Evolutionary conservation across 1,140 invertebrate genomes (phyloP).

Genomic region (Pollicipes pollicipes): DNA sequence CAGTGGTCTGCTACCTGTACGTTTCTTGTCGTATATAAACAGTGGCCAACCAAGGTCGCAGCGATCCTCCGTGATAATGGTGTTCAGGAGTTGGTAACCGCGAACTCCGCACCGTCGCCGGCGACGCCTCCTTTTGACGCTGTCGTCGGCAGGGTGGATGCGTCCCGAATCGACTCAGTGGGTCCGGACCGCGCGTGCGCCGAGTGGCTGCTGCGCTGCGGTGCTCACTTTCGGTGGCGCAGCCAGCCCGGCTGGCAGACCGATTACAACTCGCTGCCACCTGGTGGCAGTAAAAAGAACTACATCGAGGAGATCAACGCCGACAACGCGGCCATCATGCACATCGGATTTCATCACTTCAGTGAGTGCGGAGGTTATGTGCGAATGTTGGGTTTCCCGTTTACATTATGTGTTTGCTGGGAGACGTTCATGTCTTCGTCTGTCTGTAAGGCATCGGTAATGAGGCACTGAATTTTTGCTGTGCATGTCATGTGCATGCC

Average conservation of each 20-base stretch:
- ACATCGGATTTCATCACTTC: constrained; percentile 58
- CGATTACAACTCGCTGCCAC: constrained; percentile 28
- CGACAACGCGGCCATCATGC: constrained; percentile 51
- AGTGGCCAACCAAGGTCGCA: too few relatives aligned
- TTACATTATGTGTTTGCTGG: background rate
- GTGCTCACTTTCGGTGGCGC: constrained; percentile 34
- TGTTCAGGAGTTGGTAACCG: too few relatives aligned
- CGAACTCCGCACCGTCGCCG: too few relatives aligned
- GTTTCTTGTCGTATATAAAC: too few relatives aligned
- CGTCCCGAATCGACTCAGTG: constrained; percentile 44
- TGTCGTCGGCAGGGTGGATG: constrained; percentile 37
- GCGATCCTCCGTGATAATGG: too few relatives aligned
- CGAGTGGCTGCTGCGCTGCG: constrained; percentile 72
- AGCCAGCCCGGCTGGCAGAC: constrained; percentile 21
- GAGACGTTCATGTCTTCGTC: background rate
- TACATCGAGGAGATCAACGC: constrained; percentile 53
- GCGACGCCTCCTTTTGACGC: background rate
- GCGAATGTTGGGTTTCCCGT: background rate
- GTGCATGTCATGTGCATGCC: background rate
- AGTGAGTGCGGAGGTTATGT: constrained; percentile 30
- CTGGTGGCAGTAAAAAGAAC: constrained; percentile 21
- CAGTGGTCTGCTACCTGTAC: too few relatives aligned
- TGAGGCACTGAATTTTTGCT: background rate
- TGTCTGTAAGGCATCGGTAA: background rate
- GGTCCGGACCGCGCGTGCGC: constrained; percentile 74